Evolutionary conservation across 2,888 invertebrate species (phyloP), one percentile per base, ranked within the genome.

Genomic region (Watsonalla binaria): DNA sequence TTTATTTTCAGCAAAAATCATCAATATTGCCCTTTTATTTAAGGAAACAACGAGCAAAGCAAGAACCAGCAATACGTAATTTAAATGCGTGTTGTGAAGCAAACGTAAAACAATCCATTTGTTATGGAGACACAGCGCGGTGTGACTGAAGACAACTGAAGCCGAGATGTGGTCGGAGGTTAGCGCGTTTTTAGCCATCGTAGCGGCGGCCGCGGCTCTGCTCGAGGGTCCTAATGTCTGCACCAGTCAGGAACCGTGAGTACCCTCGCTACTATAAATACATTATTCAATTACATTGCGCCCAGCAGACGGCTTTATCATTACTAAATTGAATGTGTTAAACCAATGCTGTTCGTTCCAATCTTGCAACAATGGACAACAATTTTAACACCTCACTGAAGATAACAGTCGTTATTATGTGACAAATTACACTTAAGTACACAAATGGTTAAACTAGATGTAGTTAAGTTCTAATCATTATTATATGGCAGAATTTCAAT

Each of bases 161-260:
- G 63, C 66, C 72, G 74, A 72, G 66, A 85, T 86, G 82, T 85
- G 84, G 86, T 68, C 75, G 70, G 73, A 72, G 65, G 65, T 76
- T 62, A 68, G 61, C 58, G 70, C 72, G 58, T 59, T 84, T 47
- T 56, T 85, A 60, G 72, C 76, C 61, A 61, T 87, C 59, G 63
- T 72, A 51, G 70, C 70, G 42, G 71, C 74, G 51, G 73, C 70
- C 51, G 59, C 59, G 24, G 84, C 78, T n/a, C 61, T 83, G 24
- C 79, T 95, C 9, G 93, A 94, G 65, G 96, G 96, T 51, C 94
- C 95, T 34, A 96, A 96, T 84, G 93, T 96, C 58, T 96, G 96
- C 84, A 95, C 94, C 7, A 92, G 92, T 66, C 94, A 95, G 74
- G 95, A 95, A 84, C 90, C 92, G 95, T 96, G 80, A 93, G 95